Evolutionary conservation across 2,888 invertebrate species (phyloP), one percentile per base, ranked within the genome.

Genomic region (Tachystola acroxantha): DNA sequence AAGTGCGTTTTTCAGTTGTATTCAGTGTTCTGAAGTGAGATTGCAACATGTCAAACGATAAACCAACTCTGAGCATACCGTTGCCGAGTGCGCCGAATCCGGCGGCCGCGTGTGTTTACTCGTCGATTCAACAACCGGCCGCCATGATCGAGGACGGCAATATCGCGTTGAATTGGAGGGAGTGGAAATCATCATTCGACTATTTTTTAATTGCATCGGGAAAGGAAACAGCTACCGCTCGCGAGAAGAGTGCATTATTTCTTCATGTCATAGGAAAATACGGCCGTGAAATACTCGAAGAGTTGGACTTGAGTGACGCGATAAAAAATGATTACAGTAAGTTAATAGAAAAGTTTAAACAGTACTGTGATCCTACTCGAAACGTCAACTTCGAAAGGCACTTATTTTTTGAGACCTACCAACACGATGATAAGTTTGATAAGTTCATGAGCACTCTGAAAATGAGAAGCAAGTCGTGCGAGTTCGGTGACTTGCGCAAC

Each of bases 361-460:
- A 10, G 12, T 10, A 9, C 3, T 22, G n/a, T 11, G 32, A 22
- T 1, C 20, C 3, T 5, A 11, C 10, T 7, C 34, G 31, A 34
- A 27, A 48, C 32, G 27, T 50, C 6, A 50, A 48, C 32, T 39
- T 31, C 10, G 43, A 43, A 7, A 39, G 43, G n/a, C 35, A 45
- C 25, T 10, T 32, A 2, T 50, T 48, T 24, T 50, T 48, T 20
- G 44, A 50, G 24, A 43, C 36, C 2, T 36, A 35, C 14, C 44
- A 50, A 34, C 10, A 30, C 11, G 28, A 37, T 10, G 20, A 36
- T 3, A 35, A 24, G 13, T 50, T 48, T 12, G 39, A 48, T 7
- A 37, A 39, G 6, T 46, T 40, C 16, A 32, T 39, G 14, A 31
- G 31, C 6, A 10, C 16, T 3, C 36, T 48, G 1, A 44, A 39